phyloP scores from a whole-genome alignment of 1,140 invertebrate species.

The Ephestia elutella region DNA sequence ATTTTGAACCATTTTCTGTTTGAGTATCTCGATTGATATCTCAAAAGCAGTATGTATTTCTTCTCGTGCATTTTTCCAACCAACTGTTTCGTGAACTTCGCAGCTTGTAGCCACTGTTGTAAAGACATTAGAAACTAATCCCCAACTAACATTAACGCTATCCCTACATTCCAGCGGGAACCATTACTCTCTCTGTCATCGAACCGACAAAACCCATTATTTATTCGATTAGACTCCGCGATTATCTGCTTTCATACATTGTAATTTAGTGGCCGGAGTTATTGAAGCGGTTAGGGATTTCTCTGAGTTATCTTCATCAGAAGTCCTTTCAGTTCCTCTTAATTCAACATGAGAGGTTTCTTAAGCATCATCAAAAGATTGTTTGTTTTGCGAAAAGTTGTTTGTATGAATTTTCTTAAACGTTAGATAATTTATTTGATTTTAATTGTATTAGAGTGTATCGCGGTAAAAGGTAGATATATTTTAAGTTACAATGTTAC shows the following conservation, averaged over 20 bases:
- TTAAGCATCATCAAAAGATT: too few relatives aligned
- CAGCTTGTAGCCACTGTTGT: not conserved
- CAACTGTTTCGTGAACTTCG: not conserved
- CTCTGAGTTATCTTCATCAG: not conserved
- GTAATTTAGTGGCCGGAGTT: not conserved
- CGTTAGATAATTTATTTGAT: too few relatives aligned
- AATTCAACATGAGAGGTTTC: too few relatives aligned
- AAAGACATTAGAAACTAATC: not conserved
- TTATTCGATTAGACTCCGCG: not conserved
- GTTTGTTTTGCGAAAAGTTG: too few relatives aligned
- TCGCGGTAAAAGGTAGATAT: too few relatives aligned
- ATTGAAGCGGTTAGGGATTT: not conserved
- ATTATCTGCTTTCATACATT: not conserved
- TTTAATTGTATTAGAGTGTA: too few relatives aligned
- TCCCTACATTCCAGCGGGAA: not conserved
- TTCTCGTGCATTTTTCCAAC: not conserved
- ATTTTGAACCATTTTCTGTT: too few relatives aligned
- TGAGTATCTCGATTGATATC: too few relatives aligned
- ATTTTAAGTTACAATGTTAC: too few relatives aligned
- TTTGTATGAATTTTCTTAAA: too few relatives aligned
- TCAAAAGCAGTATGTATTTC: not conserved
- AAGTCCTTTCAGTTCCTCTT: not conserved
- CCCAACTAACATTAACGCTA: not conserved
- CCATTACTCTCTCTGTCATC: constrained; percentile 1
- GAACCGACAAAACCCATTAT: constrained; percentile 2